phyloP scores from a whole-genome alignment of 2,888 invertebrate species.

The Drosophila melanocephala region DNA sequence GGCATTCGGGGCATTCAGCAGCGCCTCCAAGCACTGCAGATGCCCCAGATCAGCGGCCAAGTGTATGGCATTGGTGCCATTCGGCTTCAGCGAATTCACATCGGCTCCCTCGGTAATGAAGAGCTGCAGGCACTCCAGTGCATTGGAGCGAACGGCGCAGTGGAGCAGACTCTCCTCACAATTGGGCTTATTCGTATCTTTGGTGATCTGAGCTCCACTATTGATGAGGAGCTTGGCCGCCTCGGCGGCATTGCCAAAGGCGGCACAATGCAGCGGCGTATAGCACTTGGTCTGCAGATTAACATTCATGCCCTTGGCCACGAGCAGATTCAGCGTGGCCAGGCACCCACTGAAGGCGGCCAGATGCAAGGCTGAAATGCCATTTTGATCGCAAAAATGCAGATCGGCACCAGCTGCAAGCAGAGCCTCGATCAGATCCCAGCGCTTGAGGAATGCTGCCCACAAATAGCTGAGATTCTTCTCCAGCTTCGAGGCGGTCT shows the following conservation, averaged over 20 bases:
- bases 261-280: constrained; percentile 95
- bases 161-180: constrained; percentile 93
- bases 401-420: constrained; percentile 90
- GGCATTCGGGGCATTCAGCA: constrained; percentile 90
- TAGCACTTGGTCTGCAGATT: constrained; percentile 90
- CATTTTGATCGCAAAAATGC: constrained; percentile 90
- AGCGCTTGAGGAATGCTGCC: constrained; percentile 90
- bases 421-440: constrained; percentile 89
- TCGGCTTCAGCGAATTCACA: constrained; percentile 91
- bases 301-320: constrained; percentile 89
- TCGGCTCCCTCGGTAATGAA: constrained; percentile 91
- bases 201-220: constrained; percentile 89
- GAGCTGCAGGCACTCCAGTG: constrained; percentile 91
- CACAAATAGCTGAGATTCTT: constrained; percentile 91
- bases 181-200: constrained; percentile 89
- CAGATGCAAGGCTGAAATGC: constrained; percentile 91
- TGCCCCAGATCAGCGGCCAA: constrained; percentile 93
- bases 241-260: constrained; percentile 93
- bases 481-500: constrained; percentile 88
- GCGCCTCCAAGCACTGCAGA: constrained; percentile 90
- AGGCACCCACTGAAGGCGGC: constrained; percentile 92
- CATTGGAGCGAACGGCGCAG: constrained; percentile 93
- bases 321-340: constrained; percentile 89
- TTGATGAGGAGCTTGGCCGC: constrained; percentile 92
- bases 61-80: constrained; percentile 92